Evolutionary conservation across 2,113 vertebrate genomes (phyloP).

Genomic region (Atractosteus spatula): DNA sequence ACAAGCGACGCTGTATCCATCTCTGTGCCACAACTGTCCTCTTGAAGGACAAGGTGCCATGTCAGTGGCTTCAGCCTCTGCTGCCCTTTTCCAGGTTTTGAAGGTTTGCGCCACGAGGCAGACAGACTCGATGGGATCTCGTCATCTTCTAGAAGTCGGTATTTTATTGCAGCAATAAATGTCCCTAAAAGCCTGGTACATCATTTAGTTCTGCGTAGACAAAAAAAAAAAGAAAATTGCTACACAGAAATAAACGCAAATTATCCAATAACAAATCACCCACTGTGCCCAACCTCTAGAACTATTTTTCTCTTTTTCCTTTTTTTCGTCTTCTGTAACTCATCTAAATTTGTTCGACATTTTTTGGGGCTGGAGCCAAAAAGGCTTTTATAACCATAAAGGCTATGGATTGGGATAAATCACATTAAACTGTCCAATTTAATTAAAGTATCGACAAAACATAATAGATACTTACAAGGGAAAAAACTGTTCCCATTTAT

Average conservation of each 20-base stretch:
- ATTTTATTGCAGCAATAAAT: slow-evolving; percentile 66
- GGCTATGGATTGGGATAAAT: slow-evolving; percentile 95
- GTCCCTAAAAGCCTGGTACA: slow-evolving; percentile 56
- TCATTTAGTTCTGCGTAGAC: slow-evolving; percentile 35
- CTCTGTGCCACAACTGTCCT: slow-evolving; percentile 4
- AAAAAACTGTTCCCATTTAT: slow-evolving; percentile 80
- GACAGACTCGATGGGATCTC: slow-evolving; percentile 35
- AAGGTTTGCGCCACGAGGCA: slow-evolving; percentile 10
- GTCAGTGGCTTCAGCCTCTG: slow-evolving; percentile 9
- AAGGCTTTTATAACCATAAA: slow-evolving; percentile 99
- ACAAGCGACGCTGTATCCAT: neutral
- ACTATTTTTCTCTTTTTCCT: slow-evolving; percentile 36
- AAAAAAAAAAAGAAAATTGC: slow-evolving; percentile 56
- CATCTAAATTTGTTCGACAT: slow-evolving; percentile 91
- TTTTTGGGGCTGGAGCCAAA: slow-evolving; percentile 87
- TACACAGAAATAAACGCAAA: slow-evolving; percentile 62
- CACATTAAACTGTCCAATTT: slow-evolving; percentile 95
- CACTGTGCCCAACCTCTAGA: slow-evolving; percentile 51
- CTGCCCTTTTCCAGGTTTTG: slow-evolving; percentile 22
- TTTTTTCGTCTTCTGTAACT: slow-evolving; percentile 44
- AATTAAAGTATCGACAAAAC: slow-evolving; percentile 98
- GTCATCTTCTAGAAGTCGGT: slow-evolving; percentile 49
- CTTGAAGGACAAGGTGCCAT: slow-evolving; percentile 8
- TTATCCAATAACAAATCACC: slow-evolving; percentile 69
- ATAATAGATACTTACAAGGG: slow-evolving; percentile 95